Evolutionary conservation across 2,113 vertebrate genomes (phyloP).

Genomic region (Eptesicus fuscus): DNA sequence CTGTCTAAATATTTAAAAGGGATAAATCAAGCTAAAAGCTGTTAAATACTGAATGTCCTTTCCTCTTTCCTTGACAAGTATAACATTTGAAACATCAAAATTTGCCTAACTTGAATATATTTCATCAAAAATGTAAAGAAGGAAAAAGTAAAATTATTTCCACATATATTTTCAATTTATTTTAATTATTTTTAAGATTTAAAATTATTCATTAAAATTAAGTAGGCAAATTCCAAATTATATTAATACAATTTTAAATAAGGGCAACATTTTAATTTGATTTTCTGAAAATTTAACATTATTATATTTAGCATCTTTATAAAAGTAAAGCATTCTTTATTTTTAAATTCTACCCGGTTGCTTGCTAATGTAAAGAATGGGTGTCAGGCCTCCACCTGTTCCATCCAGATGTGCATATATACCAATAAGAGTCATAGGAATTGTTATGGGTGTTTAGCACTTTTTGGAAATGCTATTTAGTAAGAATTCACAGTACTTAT

Average conservation of each 20-base stretch:
- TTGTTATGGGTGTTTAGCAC: background rate
- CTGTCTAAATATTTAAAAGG: slow-evolving; percentile 60
- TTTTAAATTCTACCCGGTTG: background rate
- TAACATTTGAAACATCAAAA: slow-evolving; percentile 42
- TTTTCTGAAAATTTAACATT: slow-evolving; percentile 11
- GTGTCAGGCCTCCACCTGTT: background rate
- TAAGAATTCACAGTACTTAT: background rate
- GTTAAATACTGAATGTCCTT: slow-evolving; percentile 13
- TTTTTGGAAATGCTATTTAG: background rate
- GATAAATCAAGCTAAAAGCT: slow-evolving; percentile 53
- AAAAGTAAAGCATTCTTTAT: slow-evolving; percentile 1
- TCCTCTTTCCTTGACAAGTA: slow-evolving; percentile 41
- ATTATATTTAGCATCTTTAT: background rate
- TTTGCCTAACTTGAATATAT: background rate
- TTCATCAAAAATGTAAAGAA: background rate
- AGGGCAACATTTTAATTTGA: background rate
- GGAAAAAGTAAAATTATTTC: background rate
- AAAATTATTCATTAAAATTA: background rate
- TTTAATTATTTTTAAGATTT: background rate
- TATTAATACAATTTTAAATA: background rate
- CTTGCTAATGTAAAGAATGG: background rate
- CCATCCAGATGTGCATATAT: background rate
- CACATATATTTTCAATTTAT: background rate
- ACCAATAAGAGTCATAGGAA: background rate
- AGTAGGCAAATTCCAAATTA: background rate